Evolutionary conservation across 2,888 invertebrate genomes (phyloP), one percentile per base, ranked within the genome.

Genomic region (Germaria angustata): DNA sequence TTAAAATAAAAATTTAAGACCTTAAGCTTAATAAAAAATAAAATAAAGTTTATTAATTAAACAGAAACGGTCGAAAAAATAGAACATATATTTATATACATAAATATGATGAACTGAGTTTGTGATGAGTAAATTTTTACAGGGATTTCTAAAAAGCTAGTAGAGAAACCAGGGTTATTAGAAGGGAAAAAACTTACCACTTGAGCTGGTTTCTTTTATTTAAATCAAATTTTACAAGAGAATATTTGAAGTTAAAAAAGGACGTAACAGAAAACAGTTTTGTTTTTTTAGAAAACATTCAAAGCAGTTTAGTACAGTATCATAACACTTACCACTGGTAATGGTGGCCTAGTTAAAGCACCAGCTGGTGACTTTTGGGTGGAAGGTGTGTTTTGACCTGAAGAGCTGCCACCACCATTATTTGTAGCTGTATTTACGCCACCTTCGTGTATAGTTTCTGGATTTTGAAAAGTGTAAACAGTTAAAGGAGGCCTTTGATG

Each of bases 391-490:
- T 86, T 88, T 55, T 89, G 90, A 11, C 89, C 90, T 17, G 89
- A 87, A 6, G 69, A 49, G 76, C 69, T 84, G 41, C 84, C 84
- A 61, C 77, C 83, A 49, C 53, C 53, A 24, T 85, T 86, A 72
- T 85, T 85, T 44, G 41, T 20, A 51, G 28, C 66, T 28, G 69
- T 80, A n/a, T 73, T 76, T 34, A 65, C 73, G 34, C 86, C 85
- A 83, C 87, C 88, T 85, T 91, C 91, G 80, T 88, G 87, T 76
- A 90, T 91, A 71, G 92, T 93, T 87, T 94, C 94, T 15, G 95
- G 95, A 84, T 95, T 95, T 92, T 96, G 95, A 93, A 96, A 96
- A 87, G 98, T 97, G 91, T 97, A 96, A 36, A 95, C 96, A 84
- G 96, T 96, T 36, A 98, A 92, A 1, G 97, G 95, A 15, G 98